Conservation (phyloP, 2,113 vertebrate species). For the Acrocephalus kingi region DNA sequence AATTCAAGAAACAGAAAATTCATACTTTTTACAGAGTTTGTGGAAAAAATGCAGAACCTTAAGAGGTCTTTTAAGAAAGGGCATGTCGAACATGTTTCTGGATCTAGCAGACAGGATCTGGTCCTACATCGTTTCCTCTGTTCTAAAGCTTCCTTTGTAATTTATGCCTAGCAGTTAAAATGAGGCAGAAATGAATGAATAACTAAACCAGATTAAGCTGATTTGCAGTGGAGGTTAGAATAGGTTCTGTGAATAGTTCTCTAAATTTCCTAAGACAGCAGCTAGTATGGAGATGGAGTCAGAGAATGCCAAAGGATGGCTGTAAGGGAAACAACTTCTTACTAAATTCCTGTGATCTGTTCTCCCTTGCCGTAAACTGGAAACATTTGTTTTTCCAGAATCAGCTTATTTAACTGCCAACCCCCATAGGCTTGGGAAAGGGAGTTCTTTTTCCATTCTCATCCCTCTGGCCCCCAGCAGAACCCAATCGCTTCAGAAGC, state of each 20-base stretch:
- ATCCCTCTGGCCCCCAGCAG: neutral
- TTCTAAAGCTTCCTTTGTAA: neutral
- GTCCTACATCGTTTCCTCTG: neutral
- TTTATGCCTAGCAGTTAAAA: neutral
- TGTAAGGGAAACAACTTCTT: neutral
- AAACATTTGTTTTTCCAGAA: constrained; percentile 12
- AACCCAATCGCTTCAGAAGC: neutral
- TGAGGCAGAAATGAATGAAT: neutral
- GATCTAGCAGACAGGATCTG: neutral
- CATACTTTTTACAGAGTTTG: neutral
- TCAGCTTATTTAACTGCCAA: neutral
- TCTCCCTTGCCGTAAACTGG: neutral
- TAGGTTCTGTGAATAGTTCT: neutral
- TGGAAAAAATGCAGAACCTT: neutral
- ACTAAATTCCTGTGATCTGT: neutral
- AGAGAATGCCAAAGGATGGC: neutral
- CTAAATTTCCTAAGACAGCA: neutral
- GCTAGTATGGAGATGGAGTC: neutral
- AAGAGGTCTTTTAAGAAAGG: neutral
- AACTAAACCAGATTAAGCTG: neutral
- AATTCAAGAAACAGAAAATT: neutral
- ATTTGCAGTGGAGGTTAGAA: neutral
- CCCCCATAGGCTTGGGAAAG: neutral
- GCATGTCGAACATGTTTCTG: neutral
- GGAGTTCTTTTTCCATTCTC: neutral